Evolutionary conservation across 2,888 invertebrate genomes (phyloP).

Genomic region (Caenorhabditis sp.): DNA sequence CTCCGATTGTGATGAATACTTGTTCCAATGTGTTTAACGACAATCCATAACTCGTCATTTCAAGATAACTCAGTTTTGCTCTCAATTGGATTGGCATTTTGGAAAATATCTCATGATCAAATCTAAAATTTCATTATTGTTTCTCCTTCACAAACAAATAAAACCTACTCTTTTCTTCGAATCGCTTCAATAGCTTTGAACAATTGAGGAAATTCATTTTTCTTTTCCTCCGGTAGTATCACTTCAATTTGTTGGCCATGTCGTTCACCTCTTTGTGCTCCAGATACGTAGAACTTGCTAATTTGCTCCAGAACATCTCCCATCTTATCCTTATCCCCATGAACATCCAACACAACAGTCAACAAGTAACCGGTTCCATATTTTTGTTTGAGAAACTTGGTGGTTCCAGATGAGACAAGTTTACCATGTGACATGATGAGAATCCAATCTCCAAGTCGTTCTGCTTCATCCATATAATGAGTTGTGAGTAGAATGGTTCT

Average conservation of each 20-base stretch:
- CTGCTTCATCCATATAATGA: slow-evolving; percentile 67
- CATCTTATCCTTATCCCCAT: slow-evolving; percentile 26
- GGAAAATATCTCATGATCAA: slow-evolving; percentile 6
- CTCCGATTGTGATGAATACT: slow-evolving; percentile 39
- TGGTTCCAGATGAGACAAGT: slow-evolving; percentile 57
- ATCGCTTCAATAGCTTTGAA: slow-evolving; percentile 35
- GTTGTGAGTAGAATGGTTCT: slow-evolving; percentile 11
- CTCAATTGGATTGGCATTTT: slow-evolving; percentile 21
- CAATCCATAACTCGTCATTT: slow-evolving; percentile 55
- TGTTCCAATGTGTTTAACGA: slow-evolving; percentile 64
- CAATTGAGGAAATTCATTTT: slow-evolving; percentile 15
- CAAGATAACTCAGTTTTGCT: slow-evolving; percentile 10
- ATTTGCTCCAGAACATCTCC: slow-evolving; percentile 11
- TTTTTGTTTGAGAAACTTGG: slow-evolving; percentile 57
- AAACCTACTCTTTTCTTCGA: slow-evolving; percentile 22
- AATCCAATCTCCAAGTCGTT: slow-evolving; percentile 64
- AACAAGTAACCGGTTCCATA: slow-evolving; percentile 65
- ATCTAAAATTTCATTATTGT: no score
- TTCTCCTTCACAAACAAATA: no score
- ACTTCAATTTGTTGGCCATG: slow-evolving; percentile 45
- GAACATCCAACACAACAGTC: slow-evolving; percentile 43
- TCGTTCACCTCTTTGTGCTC: slow-evolving; percentile 24
- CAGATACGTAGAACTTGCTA: slow-evolving; percentile 19
- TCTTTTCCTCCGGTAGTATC: slow-evolving; percentile 25
- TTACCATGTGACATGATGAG: slow-evolving; percentile 65